These are phyloP conservation scores for Pseudorhombus dupliciocellatus DNA, from an alignment of 2,113 vertebrate genomes.

Conservation along the genomic window DNA sequence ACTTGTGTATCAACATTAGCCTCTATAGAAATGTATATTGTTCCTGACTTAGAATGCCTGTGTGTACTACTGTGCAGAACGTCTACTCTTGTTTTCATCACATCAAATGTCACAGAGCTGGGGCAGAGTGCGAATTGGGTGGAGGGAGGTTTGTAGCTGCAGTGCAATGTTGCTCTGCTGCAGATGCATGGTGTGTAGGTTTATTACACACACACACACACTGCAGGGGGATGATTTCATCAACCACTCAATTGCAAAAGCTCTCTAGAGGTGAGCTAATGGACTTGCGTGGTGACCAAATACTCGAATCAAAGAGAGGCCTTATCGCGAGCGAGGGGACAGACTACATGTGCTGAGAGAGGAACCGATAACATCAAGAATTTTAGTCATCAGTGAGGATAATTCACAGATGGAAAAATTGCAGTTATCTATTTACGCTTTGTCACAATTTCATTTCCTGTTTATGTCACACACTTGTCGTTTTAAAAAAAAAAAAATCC, in stretches of 20 bases:
- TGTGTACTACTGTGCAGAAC: neutral
- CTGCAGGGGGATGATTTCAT: slow-evolving; percentile 1
- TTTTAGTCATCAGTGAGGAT: neutral
- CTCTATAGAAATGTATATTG: no score
- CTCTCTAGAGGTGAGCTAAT: no score
- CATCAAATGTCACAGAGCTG: no score
- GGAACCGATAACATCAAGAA: neutral
- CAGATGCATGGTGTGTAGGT: slow-evolving; percentile 42
- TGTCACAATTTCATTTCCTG: neutral
- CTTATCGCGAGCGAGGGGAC: no score
- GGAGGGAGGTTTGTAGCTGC: slow-evolving; percentile 9
- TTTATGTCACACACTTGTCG: neutral
- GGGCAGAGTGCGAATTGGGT: neutral
- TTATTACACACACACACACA: slow-evolving; percentile 33
- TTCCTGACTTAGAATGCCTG: neutral
- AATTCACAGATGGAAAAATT: neutral
- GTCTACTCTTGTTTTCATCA: neutral
- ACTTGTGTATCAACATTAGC: no score
- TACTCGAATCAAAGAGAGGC: no score
- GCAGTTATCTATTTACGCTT: neutral
- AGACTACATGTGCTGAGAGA: no score
- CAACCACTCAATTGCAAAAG: neutral
- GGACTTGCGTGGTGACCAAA: no score
- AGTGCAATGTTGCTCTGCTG: slow-evolving; percentile 44
- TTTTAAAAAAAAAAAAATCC: no score